A percentile compares a stretch with the other conserved stretches of the same genome.
Evolutionary conservation across 1,140 invertebrate genomes (phyloP).

Genomic region (Macrobrachium nipponense): DNA sequence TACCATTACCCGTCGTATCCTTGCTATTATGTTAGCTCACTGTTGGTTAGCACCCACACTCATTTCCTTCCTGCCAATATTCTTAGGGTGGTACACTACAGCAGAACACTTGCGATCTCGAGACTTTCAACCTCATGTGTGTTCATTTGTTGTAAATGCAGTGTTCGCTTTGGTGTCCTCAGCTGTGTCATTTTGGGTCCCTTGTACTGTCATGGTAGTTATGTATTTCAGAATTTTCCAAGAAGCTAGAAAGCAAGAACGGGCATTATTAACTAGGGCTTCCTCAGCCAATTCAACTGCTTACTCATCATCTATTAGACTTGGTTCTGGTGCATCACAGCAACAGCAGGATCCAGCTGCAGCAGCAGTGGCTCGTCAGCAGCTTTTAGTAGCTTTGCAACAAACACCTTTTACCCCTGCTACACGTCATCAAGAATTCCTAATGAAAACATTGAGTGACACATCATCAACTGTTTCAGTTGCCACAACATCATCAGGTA

Average conservation of each 20-base stretch:
- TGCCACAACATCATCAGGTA: constrained; percentile 17
- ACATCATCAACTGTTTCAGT: constrained; percentile 29
- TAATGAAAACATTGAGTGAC: constrained; percentile 16
- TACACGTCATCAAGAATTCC: constrained; percentile 18
- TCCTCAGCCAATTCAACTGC: constrained; percentile 41
- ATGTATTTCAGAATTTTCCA: constrained; percentile 94
- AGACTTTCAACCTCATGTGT: constrained; percentile 66
- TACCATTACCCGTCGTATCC: constrained; percentile 86
- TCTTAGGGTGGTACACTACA: constrained; percentile 91
- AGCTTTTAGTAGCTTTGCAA: constrained; percentile 22
- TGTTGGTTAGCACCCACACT: constrained; percentile 92
- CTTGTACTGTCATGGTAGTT: constrained; percentile 92
- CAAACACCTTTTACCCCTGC: constrained; percentile 33
- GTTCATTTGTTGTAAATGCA: constrained; percentile 86
- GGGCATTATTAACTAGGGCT: constrained; percentile 67
- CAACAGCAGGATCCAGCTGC: constrained; percentile 36
- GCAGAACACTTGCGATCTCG: constrained; percentile 87
- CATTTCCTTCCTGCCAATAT: constrained; percentile 96
- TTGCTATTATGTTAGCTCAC: constrained; percentile 74
- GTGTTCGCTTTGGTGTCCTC: constrained; percentile 91
- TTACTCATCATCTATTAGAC: constrained; percentile 38
- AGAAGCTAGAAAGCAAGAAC: constrained; percentile 91
- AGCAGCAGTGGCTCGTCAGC: constrained; percentile 5
- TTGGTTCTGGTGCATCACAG: neutral
- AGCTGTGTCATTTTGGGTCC: constrained; percentile 94